phyloP scores from a whole-genome alignment of 2,888 invertebrate species.

The Platycheirus albimanus region DNA sequence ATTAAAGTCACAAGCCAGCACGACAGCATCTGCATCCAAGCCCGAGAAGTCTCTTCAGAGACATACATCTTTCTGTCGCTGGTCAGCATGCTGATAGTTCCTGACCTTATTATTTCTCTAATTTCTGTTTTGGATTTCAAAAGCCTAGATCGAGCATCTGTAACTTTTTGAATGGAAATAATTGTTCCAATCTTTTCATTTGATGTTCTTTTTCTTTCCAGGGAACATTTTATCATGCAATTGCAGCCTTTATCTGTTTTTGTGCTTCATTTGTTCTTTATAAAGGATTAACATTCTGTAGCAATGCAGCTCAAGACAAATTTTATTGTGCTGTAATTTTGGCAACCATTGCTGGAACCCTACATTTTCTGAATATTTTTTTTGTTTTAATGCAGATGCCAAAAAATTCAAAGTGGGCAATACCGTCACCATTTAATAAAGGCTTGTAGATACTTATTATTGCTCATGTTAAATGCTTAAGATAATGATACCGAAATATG shows the following conservation, averaged over 20 bases:
- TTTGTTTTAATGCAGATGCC: conserved; percentile 39
- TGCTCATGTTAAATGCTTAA: too few relatives aligned
- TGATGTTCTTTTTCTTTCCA: conserved; percentile 15
- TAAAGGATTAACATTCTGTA: conserved; percentile 68
- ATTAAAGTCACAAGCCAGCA: not conserved
- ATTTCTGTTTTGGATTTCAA: conserved; percentile 8
- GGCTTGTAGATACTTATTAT: too few relatives aligned
- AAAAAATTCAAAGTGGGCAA: conserved; percentile 12
- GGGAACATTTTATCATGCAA: conserved; percentile 52
- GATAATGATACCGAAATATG: too few relatives aligned
- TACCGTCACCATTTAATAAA: conserved; percentile 11
- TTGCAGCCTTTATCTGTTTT: conserved; percentile 36
- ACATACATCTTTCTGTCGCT: conserved; percentile 12
- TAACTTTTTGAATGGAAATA: conserved; percentile 6
- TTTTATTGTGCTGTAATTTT: conserved; percentile 45
- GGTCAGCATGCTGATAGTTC: conserved; percentile 13
- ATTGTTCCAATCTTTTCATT: not conserved
- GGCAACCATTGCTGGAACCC: conserved; percentile 23
- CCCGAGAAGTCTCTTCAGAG: conserved; percentile 34
- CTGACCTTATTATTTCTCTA: conserved; percentile 29
- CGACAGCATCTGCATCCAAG: conserved; percentile 57
- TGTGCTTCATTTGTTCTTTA: conserved; percentile 21
- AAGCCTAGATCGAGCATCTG: conserved; percentile 27
- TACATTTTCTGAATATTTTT: conserved; percentile 32
- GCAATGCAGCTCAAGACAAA: conserved; percentile 61